These are phyloP conservation scores for Willowsia nigromaculata DNA, from an alignment of 2,888 invertebrate species.

Conservation along the genomic window DNA sequence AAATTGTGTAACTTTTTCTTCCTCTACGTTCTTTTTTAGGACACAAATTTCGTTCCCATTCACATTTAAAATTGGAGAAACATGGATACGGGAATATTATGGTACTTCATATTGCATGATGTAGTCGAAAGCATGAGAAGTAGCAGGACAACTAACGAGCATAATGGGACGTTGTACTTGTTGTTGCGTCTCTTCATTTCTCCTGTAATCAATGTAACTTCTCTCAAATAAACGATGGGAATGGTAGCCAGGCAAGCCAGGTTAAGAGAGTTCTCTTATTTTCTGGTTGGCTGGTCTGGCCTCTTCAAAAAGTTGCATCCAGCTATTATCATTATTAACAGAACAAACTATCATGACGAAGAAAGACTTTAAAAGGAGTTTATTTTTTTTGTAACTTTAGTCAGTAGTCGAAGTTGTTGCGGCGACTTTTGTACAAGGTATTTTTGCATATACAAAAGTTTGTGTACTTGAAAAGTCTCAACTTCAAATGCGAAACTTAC, in stretches of 20 bases:
- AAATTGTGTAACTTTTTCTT: background rate
- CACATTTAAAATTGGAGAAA: background rate
- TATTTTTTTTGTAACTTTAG: too few species aligned
- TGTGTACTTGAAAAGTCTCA: background rate
- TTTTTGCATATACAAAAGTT: background rate
- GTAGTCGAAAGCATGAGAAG: background rate
- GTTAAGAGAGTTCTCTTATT: too few species aligned
- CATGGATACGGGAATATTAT: background rate
- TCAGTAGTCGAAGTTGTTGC: too few species aligned
- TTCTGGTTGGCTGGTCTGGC: too few species aligned
- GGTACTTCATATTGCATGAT: background rate
- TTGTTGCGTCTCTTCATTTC: background rate
- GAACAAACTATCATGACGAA: too few species aligned
- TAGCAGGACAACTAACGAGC: slow-evolving; percentile 43
- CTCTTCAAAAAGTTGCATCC: too few species aligned
- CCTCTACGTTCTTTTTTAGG: background rate
- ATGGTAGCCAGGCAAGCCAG: too few species aligned
- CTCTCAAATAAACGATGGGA: too few species aligned
- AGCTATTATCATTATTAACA: too few species aligned
- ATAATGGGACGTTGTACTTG: slow-evolving; percentile 39
- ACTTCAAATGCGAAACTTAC: background rate
- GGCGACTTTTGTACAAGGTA: background rate
- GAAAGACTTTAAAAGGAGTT: too few species aligned
- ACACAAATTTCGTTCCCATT: background rate
- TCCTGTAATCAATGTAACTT: slow-evolving; percentile 30